Evolutionary conservation across 2,113 vertebrate species (phyloP).

Genomic region (Gymnogyps californianus): DNA sequence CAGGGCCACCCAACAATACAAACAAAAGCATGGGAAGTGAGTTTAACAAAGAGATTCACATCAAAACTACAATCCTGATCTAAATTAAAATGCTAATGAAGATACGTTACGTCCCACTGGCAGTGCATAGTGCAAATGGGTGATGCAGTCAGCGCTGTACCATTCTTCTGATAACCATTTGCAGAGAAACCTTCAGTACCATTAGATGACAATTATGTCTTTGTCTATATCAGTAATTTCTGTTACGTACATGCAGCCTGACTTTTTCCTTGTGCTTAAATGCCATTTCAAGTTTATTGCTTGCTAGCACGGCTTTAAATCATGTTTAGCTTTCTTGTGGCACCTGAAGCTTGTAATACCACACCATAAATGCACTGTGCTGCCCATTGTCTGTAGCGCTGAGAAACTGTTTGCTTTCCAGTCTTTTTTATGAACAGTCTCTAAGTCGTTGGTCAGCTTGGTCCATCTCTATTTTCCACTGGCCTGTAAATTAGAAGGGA

Average conservation of each 20-base stretch:
- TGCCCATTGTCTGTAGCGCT: neutral
- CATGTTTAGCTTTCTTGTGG: neutral
- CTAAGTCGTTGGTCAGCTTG: neutral
- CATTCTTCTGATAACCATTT: neutral
- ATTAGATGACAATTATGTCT: neutral
- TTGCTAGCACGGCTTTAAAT: neutral
- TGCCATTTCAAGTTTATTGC: neutral
- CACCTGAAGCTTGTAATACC: neutral
- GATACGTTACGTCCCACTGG: neutral
- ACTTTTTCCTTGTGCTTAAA: neutral
- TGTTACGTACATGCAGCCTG: neutral
- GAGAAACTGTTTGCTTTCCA: neutral
- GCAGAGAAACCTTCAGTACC: neutral
- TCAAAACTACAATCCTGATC: neutral
- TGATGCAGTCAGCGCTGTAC: neutral
- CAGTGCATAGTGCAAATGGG: neutral
- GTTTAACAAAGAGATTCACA: neutral
- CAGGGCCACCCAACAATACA: neutral
- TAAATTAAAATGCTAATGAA: neutral
- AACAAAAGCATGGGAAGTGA: neutral
- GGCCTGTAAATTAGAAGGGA: neutral
- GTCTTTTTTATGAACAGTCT: neutral
- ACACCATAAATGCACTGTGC: neutral
- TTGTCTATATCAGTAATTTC: neutral
- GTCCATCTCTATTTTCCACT: slow-evolving; percentile 10